Conservation (phyloP, 2,888 invertebrate species). For the Himalopsyche japonica region DNA sequence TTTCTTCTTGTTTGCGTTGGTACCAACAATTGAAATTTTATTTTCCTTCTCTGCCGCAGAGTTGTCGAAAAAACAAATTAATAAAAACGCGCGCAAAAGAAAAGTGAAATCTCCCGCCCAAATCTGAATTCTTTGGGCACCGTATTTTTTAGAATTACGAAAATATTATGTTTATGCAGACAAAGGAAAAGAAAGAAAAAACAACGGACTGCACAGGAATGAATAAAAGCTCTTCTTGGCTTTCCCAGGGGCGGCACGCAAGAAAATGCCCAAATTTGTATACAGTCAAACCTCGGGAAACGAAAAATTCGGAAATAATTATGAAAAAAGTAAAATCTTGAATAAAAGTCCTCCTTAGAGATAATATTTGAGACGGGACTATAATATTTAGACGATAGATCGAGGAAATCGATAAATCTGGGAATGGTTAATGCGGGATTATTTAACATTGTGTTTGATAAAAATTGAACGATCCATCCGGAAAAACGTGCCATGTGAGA, state of each 20-base stretch:
- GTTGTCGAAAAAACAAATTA: neutral
- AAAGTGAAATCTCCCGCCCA: neutral
- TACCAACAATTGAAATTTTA: neutral
- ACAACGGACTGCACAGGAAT: neutral
- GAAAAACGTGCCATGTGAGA: too few relatives aligned
- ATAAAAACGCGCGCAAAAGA: neutral
- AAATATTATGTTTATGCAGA: slow-evolving; percentile 7
- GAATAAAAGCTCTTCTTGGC: neutral
- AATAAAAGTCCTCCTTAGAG: too few relatives aligned
- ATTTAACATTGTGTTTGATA: too few relatives aligned
- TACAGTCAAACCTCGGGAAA: too few relatives aligned
- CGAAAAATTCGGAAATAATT: too few relatives aligned
- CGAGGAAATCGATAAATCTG: too few relatives aligned
- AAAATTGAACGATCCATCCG: too few relatives aligned
- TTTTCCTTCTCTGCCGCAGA: neutral
- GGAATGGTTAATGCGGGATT: too few relatives aligned
- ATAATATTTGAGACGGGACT: too few relatives aligned
- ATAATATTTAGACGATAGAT: too few relatives aligned
- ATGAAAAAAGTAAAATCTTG: too few relatives aligned
- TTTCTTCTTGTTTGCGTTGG: neutral
- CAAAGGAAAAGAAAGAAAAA: neutral
- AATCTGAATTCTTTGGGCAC: neutral
- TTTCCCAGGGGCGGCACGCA: neutral
- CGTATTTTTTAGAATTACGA: slow-evolving; percentile 4
- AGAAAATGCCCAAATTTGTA: neutral